Conservation (phyloP, 2,797 vertebrate genomes). For the Micromesistius poutassou region DNA sequence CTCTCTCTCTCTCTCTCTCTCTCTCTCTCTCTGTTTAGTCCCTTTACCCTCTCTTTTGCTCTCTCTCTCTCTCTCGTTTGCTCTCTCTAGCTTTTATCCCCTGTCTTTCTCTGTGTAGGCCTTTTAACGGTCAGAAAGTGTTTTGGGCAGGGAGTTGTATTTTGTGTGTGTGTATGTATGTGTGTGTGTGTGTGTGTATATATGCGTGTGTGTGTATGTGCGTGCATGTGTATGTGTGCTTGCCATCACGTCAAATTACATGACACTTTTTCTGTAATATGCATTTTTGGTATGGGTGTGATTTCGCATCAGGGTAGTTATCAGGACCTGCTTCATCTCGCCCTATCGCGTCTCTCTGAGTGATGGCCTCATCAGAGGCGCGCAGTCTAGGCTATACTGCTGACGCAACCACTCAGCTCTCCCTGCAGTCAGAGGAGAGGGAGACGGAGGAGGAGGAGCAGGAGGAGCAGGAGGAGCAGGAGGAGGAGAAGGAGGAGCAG, state of each 20-base stretch:
- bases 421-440: neutral
- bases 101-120: constrained; percentile 64
- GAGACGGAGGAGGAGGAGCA: neutral
- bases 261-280: no score
- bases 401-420: neutral
- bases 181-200: constrained; percentile 5
- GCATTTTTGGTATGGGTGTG: neutral
- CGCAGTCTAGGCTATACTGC: neutral
- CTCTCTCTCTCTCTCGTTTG: neutral
- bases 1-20: neutral
- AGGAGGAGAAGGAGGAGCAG: neutral
- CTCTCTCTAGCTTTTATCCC: neutral
- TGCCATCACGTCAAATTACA: neutral
- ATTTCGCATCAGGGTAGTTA: neutral
- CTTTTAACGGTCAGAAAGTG: constrained; percentile 68
- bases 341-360: no score
- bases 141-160: constrained; percentile 25
- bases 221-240: neutral
- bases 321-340: neutral
- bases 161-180: constrained; percentile 25
- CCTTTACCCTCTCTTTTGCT: constrained; percentile 17
- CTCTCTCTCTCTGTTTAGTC: neutral
- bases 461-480: no score
- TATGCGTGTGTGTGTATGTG: neutral
- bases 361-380: neutral